These are phyloP conservation scores for Thalpophila matura DNA, from an alignment of 2,888 invertebrate genomes.

Conservation along the genomic window DNA sequence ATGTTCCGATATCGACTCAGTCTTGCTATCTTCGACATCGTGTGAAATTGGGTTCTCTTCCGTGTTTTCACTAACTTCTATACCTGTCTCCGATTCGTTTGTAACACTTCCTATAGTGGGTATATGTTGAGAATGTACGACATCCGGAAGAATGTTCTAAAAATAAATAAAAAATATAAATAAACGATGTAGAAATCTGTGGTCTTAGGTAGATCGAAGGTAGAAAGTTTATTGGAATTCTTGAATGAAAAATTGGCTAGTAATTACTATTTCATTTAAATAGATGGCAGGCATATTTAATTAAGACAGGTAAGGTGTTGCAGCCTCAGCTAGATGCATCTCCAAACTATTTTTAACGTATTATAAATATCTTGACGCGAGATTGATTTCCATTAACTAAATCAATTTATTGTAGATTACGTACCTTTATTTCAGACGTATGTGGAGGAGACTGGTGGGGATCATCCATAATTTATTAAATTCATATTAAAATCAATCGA, in stretches of 20 bases:
- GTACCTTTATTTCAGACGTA: constrained; percentile 82
- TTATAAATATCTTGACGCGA: constrained; percentile 76
- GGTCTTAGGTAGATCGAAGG: constrained; percentile 42
- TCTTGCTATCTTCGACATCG: constrained; percentile 75
- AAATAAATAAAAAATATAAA: constrained; percentile 87
- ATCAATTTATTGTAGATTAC: constrained; percentile 47
- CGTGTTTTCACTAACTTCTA: constrained; percentile 67
- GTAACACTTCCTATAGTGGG: constrained; percentile 75
- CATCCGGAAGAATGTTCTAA: constrained; percentile 90
- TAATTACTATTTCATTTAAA: constrained; percentile 1
- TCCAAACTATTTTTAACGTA: constrained; percentile 81
- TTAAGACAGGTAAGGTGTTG: constrained; percentile 66
- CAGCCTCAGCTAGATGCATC: constrained; percentile 80
- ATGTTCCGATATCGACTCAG: constrained; percentile 86
- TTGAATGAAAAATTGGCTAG: constrained; percentile 43
- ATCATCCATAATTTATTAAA: constrained; percentile 88
- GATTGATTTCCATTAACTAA: constrained; percentile 60
- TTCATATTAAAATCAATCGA: constrained; percentile 83
- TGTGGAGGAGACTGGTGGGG: constrained; percentile 75
- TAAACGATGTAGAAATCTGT: constrained; percentile 65
- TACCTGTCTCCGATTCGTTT: constrained; percentile 71
- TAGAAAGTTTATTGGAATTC: constrained; percentile 40
- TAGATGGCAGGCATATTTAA: constrained; percentile 50
- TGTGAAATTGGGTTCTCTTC: constrained; percentile 64
- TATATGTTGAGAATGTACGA: constrained; percentile 89